Evolutionary conservation across 2,797 vertebrate species (phyloP), one percentile per base, ranked within the genome.

Genomic region (Chrosomus eos): DNA sequence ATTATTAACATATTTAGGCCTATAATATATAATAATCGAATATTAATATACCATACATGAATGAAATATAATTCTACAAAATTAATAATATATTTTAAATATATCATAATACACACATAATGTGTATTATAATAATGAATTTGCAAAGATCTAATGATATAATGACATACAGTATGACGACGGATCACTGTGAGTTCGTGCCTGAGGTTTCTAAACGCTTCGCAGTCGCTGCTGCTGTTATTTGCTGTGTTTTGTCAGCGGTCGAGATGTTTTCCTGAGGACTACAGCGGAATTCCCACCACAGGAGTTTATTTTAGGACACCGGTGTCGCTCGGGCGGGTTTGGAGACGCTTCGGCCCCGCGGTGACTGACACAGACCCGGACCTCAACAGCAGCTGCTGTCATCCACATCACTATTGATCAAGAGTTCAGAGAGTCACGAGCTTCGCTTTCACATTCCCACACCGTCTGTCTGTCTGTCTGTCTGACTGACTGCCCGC

Each of bases 281-380:
- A 67, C 28, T 16, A 23, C 36, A 33, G 26, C 55, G 33, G 31
- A 62, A 74, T 38, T 83, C 72, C 60, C 62, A 26, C 60, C 62
- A 19, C 72, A 40, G 28, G 36, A 58, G 75, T 84, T 64, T 84
- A 84, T 84, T 84, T 84, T 79, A 23, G 55, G 66, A 84, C 72
- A 19, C 48, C 7, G 28, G 11, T 23, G 45, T 33, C 33, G 36
- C 68, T 75, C 48, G 7, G 33, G 62, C 23, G 62, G 19, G 76
- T 82, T 26, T 64, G 26, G 58, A 48, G 74, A 55, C 82, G 73
- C 73, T 23, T n/a, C 67, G 62, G 64, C 48, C 31, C 40, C 38
- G 64, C 66, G n/a, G 81, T 66, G 73, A 83, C 28, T 40, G 73
- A 43, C 83, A 51, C 76, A 26, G 53, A 73, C 38, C 53, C 31